Conservation (phyloP, 2,888 invertebrate genomes). For the Nudaria mundana region DNA sequence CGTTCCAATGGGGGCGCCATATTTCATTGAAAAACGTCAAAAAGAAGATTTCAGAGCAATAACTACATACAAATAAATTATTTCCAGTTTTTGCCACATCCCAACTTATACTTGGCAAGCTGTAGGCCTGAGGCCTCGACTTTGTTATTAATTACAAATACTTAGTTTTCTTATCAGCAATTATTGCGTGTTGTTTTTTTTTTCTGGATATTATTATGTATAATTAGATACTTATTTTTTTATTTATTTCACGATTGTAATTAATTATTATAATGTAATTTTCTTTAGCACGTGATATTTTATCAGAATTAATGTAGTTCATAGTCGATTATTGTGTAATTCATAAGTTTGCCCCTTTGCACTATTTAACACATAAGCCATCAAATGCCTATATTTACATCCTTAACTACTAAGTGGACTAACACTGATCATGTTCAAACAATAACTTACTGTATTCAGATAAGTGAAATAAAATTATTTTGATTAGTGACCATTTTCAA, state of each 20-base stretch:
- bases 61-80: too few relatives aligned
- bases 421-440: too few relatives aligned
- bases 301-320: slow-evolving; percentile 20
- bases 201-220: not conserved
- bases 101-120: too few relatives aligned
- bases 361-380: slow-evolving; percentile 13
- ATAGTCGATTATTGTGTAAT: slow-evolving; percentile 19
- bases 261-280: slow-evolving; percentile 14
- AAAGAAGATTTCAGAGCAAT: too few relatives aligned
- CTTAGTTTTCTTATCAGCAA: not conserved
- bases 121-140: too few relatives aligned
- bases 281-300: slow-evolving; percentile 11
- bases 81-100: too few relatives aligned
- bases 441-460: too few relatives aligned
- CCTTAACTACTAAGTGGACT: not conserved
- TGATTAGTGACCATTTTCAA: too few relatives aligned
- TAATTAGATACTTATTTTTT: too few relatives aligned
- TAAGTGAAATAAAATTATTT: too few relatives aligned
- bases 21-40: too few relatives aligned
- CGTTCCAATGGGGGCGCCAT: too few relatives aligned
- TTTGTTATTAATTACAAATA: slow-evolving; percentile 1
- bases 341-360: slow-evolving; percentile 22
- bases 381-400: slow-evolving; percentile 10
- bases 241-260: slow-evolving; percentile 23
- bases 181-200: slow-evolving; percentile 5